Base-by-base conservation (phyloP, 2,888 invertebrate species). In the Thecocarcelia acutangulata region DNA sequence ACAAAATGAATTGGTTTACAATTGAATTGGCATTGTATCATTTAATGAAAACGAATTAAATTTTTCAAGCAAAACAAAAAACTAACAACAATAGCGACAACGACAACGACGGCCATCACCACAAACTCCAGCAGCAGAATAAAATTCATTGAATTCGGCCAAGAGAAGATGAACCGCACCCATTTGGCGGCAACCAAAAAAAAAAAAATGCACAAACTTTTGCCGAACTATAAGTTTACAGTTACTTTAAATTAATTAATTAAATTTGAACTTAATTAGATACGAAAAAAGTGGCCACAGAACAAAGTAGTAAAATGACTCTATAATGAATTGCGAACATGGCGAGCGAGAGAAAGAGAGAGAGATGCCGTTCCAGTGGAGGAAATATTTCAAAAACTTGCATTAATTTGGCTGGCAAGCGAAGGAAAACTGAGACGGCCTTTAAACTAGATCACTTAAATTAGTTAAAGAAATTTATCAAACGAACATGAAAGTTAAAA, bases 191-290 rank as follows among this genome's bases (percentile, higher is more conserved):
- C 83, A 75, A 84, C 83, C 19, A 6, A 17, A 1, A 33, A 44
- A 61, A 3, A 17, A 1, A 33, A 44, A 61, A 61, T 46, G 9
- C 0, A 56, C 75, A 50, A 84, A 85, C 86, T 83, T 88, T 86
- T 87, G 85, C 86, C 88, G 86, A 85, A 84, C 83, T 79, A 80
- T 78, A 84, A 87, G 86, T 88, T 88, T 88, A 89, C 89, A 88
- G 89, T 89, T 89, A 88, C 85, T 87, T 89, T 87, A 89, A 88
- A 89, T 89, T 89, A 88, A 88, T 88, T 88, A 88, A 88, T 85
- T 86, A 87, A 87, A 87, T 68, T 73, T 73, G 76, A 81, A 81
- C 81, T 73, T 77, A 81, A 81, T 76, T 81, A 81, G 81, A 73
- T 68, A 17, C 37, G 28, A 19, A 56, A 63, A 69, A 76, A 64